Conservation (phyloP, 92 coral and sea anemone genomes). For the Palythoa grandiflora region DNA sequence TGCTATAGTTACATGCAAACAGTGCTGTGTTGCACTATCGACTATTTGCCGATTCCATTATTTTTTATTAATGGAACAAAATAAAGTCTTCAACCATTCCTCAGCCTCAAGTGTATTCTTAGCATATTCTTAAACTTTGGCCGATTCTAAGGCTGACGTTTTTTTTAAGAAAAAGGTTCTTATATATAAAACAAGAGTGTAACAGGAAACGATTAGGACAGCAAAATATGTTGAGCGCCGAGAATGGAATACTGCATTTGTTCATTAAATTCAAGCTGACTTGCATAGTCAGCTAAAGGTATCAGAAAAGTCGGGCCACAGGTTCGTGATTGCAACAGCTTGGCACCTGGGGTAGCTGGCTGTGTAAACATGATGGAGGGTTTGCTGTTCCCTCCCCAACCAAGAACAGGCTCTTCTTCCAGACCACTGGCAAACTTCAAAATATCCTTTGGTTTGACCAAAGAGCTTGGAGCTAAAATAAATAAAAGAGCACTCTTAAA, state of each 20-base stretch:
- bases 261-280: slow-evolving; percentile 40
- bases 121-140: too few relatives aligned
- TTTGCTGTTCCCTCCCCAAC: slow-evolving; percentile 16
- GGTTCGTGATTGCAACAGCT: slow-evolving; percentile 47
- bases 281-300: slow-evolving; percentile 19
- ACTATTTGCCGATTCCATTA: too few relatives aligned
- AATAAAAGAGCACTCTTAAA: neutral
- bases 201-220: neutral
- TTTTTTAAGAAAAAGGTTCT: too few relatives aligned
- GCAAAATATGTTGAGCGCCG: slow-evolving; percentile 6
- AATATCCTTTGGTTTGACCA: slow-evolving; percentile 40
- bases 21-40: too few relatives aligned
- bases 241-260: neutral
- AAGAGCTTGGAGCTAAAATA: slow-evolving; percentile 32
- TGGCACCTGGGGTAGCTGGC: slow-evolving; percentile 22
- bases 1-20: too few relatives aligned
- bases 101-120: too few relatives aligned
- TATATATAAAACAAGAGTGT: neutral
- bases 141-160: too few relatives aligned
- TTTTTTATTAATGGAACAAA: too few relatives aligned
- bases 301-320: slow-evolving; percentile 49
- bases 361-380: slow-evolving; percentile 42
- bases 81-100: too few relatives aligned
- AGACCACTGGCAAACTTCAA: slow-evolving; percentile 39
- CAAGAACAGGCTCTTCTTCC: slow-evolving; percentile 44